phyloP scores from a whole-genome alignment of 2,113 vertebrate species.

The Ptychochromis oligacanthus region DNA sequence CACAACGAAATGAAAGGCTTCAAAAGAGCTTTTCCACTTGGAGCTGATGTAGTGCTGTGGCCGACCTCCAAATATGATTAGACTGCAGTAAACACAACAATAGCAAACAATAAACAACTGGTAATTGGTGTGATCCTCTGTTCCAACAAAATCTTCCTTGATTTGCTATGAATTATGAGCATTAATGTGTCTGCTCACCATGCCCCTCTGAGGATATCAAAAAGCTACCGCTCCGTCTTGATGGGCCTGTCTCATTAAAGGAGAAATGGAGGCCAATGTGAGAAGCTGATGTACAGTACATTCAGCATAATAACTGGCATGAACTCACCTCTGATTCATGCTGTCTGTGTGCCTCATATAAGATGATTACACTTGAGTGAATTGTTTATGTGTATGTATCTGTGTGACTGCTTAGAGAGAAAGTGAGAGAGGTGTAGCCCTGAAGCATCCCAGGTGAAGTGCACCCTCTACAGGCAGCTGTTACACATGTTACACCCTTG shows the following conservation, averaged over 20 bases:
- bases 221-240: constrained; percentile 58
- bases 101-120: constrained; percentile 74
- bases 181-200: constrained; percentile 54
- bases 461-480: constrained; percentile 73
- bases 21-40: constrained; percentile 72
- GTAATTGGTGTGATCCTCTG: constrained; percentile 72
- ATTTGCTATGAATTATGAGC: constrained; percentile 71
- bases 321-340: constrained; percentile 53
- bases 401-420: neutral
- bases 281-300: constrained; percentile 41
- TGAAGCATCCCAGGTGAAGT: constrained; percentile 66
- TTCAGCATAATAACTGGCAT: constrained; percentile 55
- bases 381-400: constrained; percentile 33
- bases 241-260: constrained; percentile 71
- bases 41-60: constrained; percentile 69
- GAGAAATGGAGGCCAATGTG: constrained; percentile 46
- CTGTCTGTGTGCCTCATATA: constrained; percentile 34
- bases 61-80: constrained; percentile 80
- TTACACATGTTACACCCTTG: neutral
- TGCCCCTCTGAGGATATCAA: constrained; percentile 67
- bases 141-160: constrained; percentile 67
- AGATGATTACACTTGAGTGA: constrained; percentile 41
- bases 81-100: constrained; percentile 72
- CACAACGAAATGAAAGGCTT: constrained; percentile 77
- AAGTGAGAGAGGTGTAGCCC: constrained; percentile 21